phyloP scores from a whole-genome alignment of 2,888 invertebrate genomes.

The Anaspis maculata region DNA sequence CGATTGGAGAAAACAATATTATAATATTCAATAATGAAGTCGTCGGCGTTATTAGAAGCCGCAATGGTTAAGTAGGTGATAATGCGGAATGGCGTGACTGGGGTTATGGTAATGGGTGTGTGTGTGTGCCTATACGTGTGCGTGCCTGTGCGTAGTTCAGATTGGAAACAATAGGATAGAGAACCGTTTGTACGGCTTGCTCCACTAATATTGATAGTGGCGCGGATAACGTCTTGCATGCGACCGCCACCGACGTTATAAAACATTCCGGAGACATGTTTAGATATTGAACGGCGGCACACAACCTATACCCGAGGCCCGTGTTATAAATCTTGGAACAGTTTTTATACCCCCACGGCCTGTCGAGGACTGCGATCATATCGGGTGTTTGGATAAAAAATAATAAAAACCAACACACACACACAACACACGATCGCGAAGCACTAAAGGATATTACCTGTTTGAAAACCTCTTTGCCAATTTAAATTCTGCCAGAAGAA shows the following conservation, averaged over 20 bases:
- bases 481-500: no score
- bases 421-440: no score
- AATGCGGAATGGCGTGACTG: slow-evolving; percentile 23
- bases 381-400: background rate
- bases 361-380: background rate
- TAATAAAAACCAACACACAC: no score
- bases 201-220: slow-evolving; percentile 14
- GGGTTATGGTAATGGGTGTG: slow-evolving; percentile 13
- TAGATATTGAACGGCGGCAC: slow-evolving; percentile 7
- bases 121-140: slow-evolving; percentile 7
- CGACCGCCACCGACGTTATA: slow-evolving; percentile 8
- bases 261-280: slow-evolving; percentile 18
- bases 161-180: slow-evolving; percentile 13
- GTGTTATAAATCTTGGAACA: background rate
- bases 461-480: no score
- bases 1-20: no score
- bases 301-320: no score
- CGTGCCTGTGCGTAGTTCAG: slow-evolving; percentile 17
- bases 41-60: slow-evolving; percentile 20
- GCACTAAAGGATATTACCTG: no score
- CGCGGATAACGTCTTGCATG: slow-evolving; percentile 13
- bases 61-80: slow-evolving; percentile 24
- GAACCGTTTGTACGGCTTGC: slow-evolving; percentile 12
- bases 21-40: slow-evolving; percentile 25
- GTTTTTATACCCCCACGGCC: no score